phyloP scores from a whole-genome alignment of 2,113 vertebrate genomes.

The Cygnus buccinator region DNA sequence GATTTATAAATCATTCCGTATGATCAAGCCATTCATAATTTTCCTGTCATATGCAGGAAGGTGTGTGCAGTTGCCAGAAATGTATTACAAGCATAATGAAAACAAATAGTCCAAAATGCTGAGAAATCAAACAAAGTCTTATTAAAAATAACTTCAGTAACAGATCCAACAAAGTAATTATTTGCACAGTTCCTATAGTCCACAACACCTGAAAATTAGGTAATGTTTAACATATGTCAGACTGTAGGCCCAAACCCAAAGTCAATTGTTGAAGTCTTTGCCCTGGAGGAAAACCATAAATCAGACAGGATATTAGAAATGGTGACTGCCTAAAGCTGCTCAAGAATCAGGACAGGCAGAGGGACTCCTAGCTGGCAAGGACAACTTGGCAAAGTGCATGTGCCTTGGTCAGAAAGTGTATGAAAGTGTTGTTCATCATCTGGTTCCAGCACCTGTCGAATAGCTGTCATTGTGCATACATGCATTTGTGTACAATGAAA shows the following conservation, averaged over 20 bases:
- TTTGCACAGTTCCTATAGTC: constrained; percentile 26
- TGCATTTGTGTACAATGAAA: not conserved
- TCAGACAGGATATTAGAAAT: constrained; percentile 58
- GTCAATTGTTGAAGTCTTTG: constrained; percentile 47
- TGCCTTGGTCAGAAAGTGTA: not conserved
- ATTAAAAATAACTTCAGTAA: constrained; percentile 42
- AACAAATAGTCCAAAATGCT: constrained; percentile 43
- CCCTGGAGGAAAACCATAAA: constrained; percentile 56
- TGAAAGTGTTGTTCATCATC: not conserved
- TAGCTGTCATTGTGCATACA: fast-evolving
- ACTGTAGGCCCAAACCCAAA: constrained; percentile 35
- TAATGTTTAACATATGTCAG: constrained; percentile 59
- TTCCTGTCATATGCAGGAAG: constrained; percentile 3
- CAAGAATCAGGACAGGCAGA: not conserved
- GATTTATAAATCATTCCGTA: constrained; percentile 37
- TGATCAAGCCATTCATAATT: constrained; percentile 29
- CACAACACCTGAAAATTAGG: constrained; percentile 62
- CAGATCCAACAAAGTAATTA: constrained; percentile 40
- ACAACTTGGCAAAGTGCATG: not conserved
- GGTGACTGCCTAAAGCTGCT: not conserved
- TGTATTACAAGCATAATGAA: constrained; percentile 49
- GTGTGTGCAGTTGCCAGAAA: not conserved
- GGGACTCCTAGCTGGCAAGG: not conserved
- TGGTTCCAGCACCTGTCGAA: not conserved
- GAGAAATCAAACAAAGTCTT: constrained; percentile 51